Evolutionary conservation across 2,888 invertebrate genomes (phyloP).

Genomic region (Eristalis intricaria): DNA sequence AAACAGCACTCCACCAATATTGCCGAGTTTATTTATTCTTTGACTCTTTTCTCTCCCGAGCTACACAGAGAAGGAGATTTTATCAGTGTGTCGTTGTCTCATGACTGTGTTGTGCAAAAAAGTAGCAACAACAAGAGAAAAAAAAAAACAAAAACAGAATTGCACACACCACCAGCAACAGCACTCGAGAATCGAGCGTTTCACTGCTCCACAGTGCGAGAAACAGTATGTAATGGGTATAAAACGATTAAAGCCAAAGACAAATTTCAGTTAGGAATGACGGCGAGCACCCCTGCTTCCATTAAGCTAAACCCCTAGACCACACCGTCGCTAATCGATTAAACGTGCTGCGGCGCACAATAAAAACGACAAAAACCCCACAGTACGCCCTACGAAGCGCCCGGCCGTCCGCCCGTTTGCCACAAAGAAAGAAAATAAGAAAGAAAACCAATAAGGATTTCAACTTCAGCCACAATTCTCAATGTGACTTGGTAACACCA

Average conservation of each 20-base stretch:
- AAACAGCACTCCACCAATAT: conserved; percentile 63
- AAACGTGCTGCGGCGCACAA: conserved; percentile 63
- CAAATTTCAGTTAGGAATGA: conserved; percentile 61
- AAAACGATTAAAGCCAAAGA: conserved; percentile 65
- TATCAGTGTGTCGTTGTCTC: conserved; percentile 50
- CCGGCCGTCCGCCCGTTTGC: neutral
- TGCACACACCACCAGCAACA: conserved; percentile 18
- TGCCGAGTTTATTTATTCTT: conserved; percentile 66
- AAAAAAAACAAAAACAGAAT: conserved; percentile 11
- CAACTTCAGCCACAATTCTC: conserved; percentile 57
- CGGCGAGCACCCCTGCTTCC: conserved; percentile 40
- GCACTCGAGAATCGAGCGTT: conserved; percentile 50
- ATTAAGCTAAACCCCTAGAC: conserved; percentile 50
- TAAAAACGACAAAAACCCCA: conserved; percentile 42
- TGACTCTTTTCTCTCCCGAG: conserved; percentile 41
- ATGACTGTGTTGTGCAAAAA: conserved; percentile 44
- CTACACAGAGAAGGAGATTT: conserved; percentile 34
- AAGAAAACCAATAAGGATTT: conserved; percentile 54
- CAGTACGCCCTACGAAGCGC: neutral
- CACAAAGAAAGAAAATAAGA: conserved; percentile 22
- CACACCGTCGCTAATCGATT: conserved; percentile 66
- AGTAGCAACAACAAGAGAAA: neutral
- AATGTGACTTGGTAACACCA: conserved; percentile 41
- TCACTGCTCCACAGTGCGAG: conserved; percentile 40
- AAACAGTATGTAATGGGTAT: conserved; percentile 63